phyloP scores from a whole-genome alignment of 2,797 vertebrate genomes.

The Lophius americanus region DNA sequence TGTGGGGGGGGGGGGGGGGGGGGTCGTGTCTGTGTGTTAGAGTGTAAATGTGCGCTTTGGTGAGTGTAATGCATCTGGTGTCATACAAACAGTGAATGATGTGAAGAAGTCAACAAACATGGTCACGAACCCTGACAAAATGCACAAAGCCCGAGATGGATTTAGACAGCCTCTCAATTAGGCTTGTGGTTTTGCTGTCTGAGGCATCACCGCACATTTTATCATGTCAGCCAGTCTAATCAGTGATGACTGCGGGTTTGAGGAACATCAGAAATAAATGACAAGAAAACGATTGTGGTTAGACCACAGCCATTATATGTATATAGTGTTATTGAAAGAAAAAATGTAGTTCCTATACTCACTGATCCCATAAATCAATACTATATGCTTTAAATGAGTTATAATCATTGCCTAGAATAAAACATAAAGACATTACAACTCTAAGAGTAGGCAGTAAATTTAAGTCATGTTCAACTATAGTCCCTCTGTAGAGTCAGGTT shows the following conservation, averaged over 20 bases:
- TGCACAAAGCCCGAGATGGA: slow-evolving; percentile 52
- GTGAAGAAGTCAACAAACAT: slow-evolving; percentile 76
- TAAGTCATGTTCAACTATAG: slow-evolving; percentile 23
- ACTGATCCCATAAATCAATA: slow-evolving; percentile 15
- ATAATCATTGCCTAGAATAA: slow-evolving; percentile 24
- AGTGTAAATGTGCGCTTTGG: slow-evolving; percentile 47
- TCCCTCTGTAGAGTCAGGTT: slow-evolving; percentile 7
- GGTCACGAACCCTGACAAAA: slow-evolving; percentile 72
- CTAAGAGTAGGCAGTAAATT: slow-evolving; percentile 40
- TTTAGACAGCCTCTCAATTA: slow-evolving; percentile 58
- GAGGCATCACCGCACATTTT: slow-evolving; percentile 34
- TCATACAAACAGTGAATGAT: slow-evolving; percentile 71
- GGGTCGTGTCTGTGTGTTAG: slow-evolving; percentile 59
- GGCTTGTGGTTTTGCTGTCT: slow-evolving; percentile 39
- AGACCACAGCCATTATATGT: slow-evolving; percentile 17
- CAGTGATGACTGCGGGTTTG: slow-evolving; percentile 43
- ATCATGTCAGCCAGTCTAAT: slow-evolving; percentile 53
- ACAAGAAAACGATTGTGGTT: slow-evolving; percentile 18
- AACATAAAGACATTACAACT: slow-evolving; percentile 14
- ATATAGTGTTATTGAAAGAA: slow-evolving; percentile 20
- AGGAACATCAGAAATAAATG: slow-evolving; percentile 31
- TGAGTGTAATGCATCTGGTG: slow-evolving; percentile 63
- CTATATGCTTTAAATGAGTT: slow-evolving; percentile 32
- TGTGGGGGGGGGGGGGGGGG: slow-evolving; percentile 56
- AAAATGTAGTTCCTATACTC: slow-evolving; percentile 23